These are phyloP conservation scores for Telenomus remus DNA, from an alignment of 1,140 invertebrate species.

Conservation along the genomic window DNA sequence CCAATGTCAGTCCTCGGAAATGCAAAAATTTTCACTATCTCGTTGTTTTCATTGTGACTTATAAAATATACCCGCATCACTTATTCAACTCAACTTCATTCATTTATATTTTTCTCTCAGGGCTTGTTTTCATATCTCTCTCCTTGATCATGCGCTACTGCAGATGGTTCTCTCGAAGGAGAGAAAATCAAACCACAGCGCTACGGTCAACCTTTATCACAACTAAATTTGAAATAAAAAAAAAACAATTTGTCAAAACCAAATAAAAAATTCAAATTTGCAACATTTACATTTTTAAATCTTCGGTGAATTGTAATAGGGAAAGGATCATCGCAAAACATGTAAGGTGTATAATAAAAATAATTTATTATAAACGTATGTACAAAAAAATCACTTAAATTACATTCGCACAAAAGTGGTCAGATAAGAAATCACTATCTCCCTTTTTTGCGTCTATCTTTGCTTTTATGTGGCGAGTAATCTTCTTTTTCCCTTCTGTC, in stretches of 20 bases:
- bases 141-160: neutral
- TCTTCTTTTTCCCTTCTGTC: conserved; percentile 22
- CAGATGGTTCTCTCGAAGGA: no score
- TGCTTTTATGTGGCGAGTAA: conserved; percentile 21
- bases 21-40: neutral
- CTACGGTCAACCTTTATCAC: no score
- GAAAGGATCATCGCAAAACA: no score
- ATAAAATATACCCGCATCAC: neutral
- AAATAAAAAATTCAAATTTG: no score
- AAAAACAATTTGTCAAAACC: no score
- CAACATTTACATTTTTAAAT: no score
- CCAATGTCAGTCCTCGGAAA: neutral
- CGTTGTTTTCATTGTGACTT: neutral
- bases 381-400: conserved; percentile 18
- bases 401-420: conserved; percentile 7
- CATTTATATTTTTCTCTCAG: neutral
- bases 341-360: conserved; percentile 16
- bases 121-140: neutral
- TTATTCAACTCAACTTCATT: neutral
- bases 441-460: conserved; percentile 10
- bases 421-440: conserved; percentile 24
- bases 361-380: conserved; percentile 33
- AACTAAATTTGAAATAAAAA: no score
- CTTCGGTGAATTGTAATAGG: no score
- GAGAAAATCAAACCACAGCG: no score